Evolutionary conservation across 2,888 invertebrate genomes (phyloP).

Genomic region (Chelonus formosanus): DNA sequence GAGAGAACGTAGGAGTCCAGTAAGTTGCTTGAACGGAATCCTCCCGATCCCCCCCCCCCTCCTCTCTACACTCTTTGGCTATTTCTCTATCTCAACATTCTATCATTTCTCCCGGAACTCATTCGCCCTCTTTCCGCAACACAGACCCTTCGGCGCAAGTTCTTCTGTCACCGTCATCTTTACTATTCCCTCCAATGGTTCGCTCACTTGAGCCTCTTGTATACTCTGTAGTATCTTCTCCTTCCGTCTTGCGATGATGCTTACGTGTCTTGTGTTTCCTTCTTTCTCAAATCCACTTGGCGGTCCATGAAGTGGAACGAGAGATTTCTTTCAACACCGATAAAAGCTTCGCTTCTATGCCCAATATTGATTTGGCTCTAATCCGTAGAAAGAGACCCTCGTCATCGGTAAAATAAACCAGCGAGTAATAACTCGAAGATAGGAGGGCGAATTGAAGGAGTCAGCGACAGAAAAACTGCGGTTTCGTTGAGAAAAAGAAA

Average conservation of each 20-base stretch:
- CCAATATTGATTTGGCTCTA: constrained; percentile 65
- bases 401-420: constrained; percentile 61
- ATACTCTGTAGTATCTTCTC: constrained; percentile 17
- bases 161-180: constrained; percentile 21
- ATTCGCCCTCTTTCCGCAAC: constrained; percentile 30
- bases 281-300: constrained; percentile 35
- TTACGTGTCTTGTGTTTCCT: constrained; percentile 29
- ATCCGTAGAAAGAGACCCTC: constrained; percentile 58
- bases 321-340: constrained; percentile 60
- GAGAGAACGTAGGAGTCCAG: constrained; percentile 61
- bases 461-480: constrained; percentile 1
- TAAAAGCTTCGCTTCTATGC: constrained; percentile 61
- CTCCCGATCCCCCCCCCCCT: constrained; percentile 43
- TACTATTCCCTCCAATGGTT: constrained; percentile 24
- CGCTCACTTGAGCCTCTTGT: constrained; percentile 15
- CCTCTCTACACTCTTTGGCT: constrained; percentile 22
- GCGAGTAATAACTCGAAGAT: constrained; percentile 55
- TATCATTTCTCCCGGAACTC: constrained; percentile 28
- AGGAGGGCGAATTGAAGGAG: constrained; percentile 2
- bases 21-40: constrained; percentile 62
- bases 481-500: constrained; percentile 28
- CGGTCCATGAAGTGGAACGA: constrained; percentile 36
- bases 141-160: constrained; percentile 27
- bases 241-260: constrained; percentile 19
- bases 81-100: constrained; percentile 32